Conservation (phyloP, 2,888 invertebrate species). For the Eumacrocentrus americanus region DNA sequence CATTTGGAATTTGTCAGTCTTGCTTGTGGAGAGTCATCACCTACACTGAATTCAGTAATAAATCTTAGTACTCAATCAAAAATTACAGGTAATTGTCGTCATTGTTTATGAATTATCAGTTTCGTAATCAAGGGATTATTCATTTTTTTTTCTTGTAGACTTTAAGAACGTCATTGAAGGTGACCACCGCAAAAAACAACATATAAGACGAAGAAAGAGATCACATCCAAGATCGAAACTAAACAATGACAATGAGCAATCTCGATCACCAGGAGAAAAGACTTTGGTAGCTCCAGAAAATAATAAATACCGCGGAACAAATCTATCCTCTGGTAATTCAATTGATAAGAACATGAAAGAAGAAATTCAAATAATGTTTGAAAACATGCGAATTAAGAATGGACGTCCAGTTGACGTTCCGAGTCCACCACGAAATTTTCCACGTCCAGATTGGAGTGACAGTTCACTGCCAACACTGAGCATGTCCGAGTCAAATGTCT, state of each 20-base stretch:
- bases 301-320: constrained; percentile 17
- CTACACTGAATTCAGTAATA: constrained; percentile 25
- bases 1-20: constrained; percentile 49
- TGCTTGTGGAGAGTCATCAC: constrained; percentile 45
- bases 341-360: constrained; percentile 39
- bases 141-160: neutral
- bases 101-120: too few species aligned
- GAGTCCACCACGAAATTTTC: constrained; percentile 47
- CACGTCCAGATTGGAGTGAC: constrained; percentile 49
- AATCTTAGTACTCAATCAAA: neutral
- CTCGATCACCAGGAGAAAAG: constrained; percentile 2
- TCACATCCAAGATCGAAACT: neutral
- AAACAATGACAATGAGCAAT: neutral
- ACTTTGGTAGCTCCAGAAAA: neutral
- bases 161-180: neutral
- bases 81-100: constrained; percentile 10
- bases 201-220: constrained; percentile 1
- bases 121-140: neutral
- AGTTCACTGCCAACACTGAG: constrained; percentile 48
- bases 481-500: constrained; percentile 42
- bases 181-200: neutral
- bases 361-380: constrained; percentile 45
- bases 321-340: constrained; percentile 24
- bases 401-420: constrained; percentile 44
- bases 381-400: constrained; percentile 43